Evolutionary conservation across 2,888 invertebrate genomes (phyloP).

Genomic region (Hoplodrina blanda): DNA sequence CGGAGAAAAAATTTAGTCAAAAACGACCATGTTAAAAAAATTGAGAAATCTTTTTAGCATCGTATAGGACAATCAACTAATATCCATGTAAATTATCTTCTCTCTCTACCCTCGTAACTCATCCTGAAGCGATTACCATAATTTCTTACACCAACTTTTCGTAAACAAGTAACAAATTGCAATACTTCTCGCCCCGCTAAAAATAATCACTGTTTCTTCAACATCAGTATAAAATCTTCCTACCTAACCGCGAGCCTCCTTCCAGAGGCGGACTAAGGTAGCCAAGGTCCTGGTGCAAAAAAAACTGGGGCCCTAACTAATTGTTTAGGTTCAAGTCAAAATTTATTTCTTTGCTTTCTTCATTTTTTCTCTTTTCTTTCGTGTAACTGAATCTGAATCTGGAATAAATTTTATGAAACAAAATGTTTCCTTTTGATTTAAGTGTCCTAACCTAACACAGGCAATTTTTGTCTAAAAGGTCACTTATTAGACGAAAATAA

Average conservation of each 20-base stretch:
- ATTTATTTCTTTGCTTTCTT: too few relatives aligned
- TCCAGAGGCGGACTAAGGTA: too few relatives aligned
- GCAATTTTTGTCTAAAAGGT: too few relatives aligned
- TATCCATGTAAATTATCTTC: conserved; percentile 43
- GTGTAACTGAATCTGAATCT: too few relatives aligned
- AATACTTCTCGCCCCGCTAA: conserved; percentile 38
- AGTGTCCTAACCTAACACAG: too few relatives aligned
- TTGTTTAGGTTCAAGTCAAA: too few relatives aligned
- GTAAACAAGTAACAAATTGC: conserved; percentile 50
- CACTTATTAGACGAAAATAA: too few relatives aligned
- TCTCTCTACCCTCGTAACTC: conserved; percentile 17
- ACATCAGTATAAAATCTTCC: conserved; percentile 36
- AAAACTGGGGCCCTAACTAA: too few relatives aligned
- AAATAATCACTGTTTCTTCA: conserved; percentile 34
- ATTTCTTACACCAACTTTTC: conserved; percentile 30
- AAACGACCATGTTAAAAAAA: background rate
- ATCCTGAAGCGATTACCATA: conserved; percentile 32
- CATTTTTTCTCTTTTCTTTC: too few relatives aligned
- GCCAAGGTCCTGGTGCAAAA: too few relatives aligned
- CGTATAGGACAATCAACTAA: conserved; percentile 40
- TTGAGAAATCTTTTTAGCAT: background rate
- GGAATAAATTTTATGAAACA: too few relatives aligned
- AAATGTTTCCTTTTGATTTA: too few relatives aligned
- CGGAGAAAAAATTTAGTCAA: background rate
- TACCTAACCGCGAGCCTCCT: conserved; percentile 31